Percentiles rank a stretch among this genome's conserved stretches.
Evolutionary conservation across 2,113 vertebrate species (phyloP).

Genomic region (Aviceda subcristata): DNA sequence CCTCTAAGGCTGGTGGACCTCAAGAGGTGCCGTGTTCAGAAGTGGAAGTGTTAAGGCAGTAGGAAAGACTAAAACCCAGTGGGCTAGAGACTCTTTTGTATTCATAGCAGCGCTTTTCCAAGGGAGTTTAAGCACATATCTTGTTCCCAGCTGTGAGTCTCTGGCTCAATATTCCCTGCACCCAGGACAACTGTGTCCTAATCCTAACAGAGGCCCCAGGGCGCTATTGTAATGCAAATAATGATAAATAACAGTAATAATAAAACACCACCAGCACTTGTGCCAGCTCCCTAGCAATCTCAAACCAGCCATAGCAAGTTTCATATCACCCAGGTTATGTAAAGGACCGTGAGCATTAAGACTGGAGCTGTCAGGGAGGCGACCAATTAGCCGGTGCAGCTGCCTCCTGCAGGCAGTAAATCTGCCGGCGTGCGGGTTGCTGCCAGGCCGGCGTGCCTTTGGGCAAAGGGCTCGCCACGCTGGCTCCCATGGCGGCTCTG

Average conservation of each 20-base stretch:
- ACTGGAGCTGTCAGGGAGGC: background rate
- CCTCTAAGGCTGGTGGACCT: background rate
- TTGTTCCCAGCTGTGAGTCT: background rate
- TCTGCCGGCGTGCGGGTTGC: background rate
- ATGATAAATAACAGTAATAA: slow-evolving; percentile 49
- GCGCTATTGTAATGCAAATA: slow-evolving; percentile 40
- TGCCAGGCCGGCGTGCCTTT: rapidly evolving
- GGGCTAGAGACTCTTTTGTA: background rate
- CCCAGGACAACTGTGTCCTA: background rate
- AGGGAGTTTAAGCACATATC: background rate
- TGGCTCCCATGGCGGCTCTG: background rate
- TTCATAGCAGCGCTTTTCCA: background rate
- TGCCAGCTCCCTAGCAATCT: background rate
- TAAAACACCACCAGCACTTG: background rate
- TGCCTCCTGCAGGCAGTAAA: background rate
- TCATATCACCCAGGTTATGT: background rate
- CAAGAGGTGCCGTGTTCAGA: background rate
- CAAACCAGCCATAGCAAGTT: slow-evolving; percentile 2
- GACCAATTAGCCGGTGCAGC: background rate
- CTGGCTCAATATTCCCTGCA: background rate
- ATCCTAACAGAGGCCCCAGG: background rate
- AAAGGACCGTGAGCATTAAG: background rate
- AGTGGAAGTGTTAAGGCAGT: background rate
- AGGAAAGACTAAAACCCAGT: background rate
- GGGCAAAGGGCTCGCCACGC: rapidly evolving